Conservation (phyloP, 2,113 vertebrate species). For the Thunnus maccoyii region DNA sequence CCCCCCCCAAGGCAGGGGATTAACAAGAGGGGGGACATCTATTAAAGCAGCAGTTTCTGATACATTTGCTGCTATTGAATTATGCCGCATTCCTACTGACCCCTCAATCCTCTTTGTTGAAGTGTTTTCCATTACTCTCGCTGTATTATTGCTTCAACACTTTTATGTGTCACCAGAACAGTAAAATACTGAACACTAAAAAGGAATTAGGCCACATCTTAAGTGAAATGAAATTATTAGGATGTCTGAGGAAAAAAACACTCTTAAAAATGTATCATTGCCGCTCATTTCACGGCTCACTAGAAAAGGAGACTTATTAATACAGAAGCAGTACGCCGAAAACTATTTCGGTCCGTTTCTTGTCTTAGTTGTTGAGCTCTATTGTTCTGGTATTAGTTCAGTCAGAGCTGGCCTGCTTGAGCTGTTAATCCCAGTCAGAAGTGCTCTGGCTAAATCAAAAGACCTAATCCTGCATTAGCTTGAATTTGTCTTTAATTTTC, state of each 20-base stretch:
- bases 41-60: slow-evolving; percentile 58
- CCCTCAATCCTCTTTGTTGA: slow-evolving; percentile 69
- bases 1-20: slow-evolving; percentile 36
- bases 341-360: slow-evolving; percentile 73
- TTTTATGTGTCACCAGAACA: slow-evolving; percentile 68
- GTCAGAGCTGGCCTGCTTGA: slow-evolving; percentile 62
- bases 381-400: slow-evolving; percentile 78
- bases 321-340: slow-evolving; percentile 49
- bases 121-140: slow-evolving; percentile 73
- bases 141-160: slow-evolving; percentile 69
- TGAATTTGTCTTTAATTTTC: slow-evolving; percentile 71
- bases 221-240: slow-evolving; percentile 74
- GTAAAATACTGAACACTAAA: slow-evolving; percentile 57
- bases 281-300: slow-evolving; percentile 76
- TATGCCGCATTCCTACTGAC: slow-evolving; percentile 57
- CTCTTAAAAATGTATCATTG: slow-evolving; percentile 72
- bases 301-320: slow-evolving; percentile 71
- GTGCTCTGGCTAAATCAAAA: slow-evolving; percentile 69
- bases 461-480: slow-evolving; percentile 75
- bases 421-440: slow-evolving; percentile 74
- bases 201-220: slow-evolving; percentile 70
- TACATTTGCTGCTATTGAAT: slow-evolving; percentile 70
- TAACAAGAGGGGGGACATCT: slow-evolving; percentile 49
- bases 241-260: slow-evolving; percentile 46
- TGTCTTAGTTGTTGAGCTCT: slow-evolving; percentile 65